Conservation (phyloP, 2,113 vertebrate genomes). For the Scatophagus argus region DNA sequence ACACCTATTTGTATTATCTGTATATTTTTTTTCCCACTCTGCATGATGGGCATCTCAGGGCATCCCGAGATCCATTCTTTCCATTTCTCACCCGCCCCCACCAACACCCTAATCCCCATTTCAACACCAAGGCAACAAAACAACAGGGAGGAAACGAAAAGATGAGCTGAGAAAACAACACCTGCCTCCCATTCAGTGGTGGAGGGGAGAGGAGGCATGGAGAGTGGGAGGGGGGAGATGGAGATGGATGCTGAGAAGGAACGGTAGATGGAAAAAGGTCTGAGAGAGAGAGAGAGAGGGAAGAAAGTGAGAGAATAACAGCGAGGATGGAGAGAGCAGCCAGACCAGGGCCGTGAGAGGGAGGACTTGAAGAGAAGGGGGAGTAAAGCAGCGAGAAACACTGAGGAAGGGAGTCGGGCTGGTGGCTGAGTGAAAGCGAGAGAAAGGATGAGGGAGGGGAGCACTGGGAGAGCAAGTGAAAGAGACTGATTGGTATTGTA, state of each 20-base stretch:
- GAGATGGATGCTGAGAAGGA: slow-evolving; percentile 9
- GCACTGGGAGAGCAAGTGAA: background rate
- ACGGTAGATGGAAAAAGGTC: background rate
- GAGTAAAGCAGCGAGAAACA: slow-evolving; percentile 3
- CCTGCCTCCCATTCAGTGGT: slow-evolving; percentile 60
- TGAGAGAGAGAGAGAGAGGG: slow-evolving; percentile 1
- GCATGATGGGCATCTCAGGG: background rate
- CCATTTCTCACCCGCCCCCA: slow-evolving; percentile 31
- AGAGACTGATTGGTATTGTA: slow-evolving; percentile 51
- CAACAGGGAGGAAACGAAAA: slow-evolving; percentile 52
- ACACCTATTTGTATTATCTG: background rate
- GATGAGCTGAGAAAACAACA: slow-evolving; percentile 58
- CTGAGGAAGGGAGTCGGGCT: background rate
- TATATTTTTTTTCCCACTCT: slow-evolving; percentile 7
- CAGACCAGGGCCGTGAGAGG: background rate
- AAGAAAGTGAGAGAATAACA: background rate
- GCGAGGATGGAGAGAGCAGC: slow-evolving; percentile 13
- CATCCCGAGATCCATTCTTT: slow-evolving; percentile 8
- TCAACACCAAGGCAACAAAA: slow-evolving; percentile 52
- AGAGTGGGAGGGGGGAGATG: background rate
- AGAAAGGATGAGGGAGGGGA: background rate
- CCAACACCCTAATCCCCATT: slow-evolving; percentile 30
- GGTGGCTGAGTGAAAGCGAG: background rate
- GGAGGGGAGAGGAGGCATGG: slow-evolving; percentile 2
- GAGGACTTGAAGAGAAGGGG: background rate